Base-by-base conservation (phyloP, 2,888 invertebrate species). In the Eristalinus aeneus region DNA sequence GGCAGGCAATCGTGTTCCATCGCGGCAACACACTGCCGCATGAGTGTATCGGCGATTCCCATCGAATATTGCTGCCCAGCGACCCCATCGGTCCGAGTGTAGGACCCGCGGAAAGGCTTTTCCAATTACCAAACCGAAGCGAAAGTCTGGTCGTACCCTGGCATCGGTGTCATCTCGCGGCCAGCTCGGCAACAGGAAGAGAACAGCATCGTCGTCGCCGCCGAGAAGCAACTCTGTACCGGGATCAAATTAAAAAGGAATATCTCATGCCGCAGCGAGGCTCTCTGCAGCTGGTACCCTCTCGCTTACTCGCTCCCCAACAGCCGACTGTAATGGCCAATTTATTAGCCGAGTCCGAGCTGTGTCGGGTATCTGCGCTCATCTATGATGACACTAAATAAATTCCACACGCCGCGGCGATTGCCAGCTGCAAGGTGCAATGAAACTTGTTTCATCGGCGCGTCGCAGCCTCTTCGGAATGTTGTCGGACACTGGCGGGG, bases 321-420 rank as follows among this genome's bases (percentile, higher is more conserved):
- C 77, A 82, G 81, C 74, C 82, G 82, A 86, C 77, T 82, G 82
- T 74, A 86, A 86, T 86, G 77, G 77, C 69, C 82, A 86, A 86
- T 86, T 81, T 82, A 82, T 86, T 78, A 77, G 82, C 69, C 77
- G 78, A 22, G 12, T 32, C 20, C 10, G 34, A 34, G 58, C 60
- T 67, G 56, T 20, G 69, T 34, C 60, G 53, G 46, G 81, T 63
- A 86, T 86, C 74, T 86, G 82, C 61, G 82, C 23, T 56, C 82
- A 82, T 77, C 86, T 78, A 71, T 75, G 86, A 86, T 82, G 86
- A 78, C 82, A 86, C 86, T 86, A 86, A 86, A 86, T 86, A 86
- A 86, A 86, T 86, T 86, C 82, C 71, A 82, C 74, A 75, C 74
- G 71, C 71, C 73, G 72, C 72, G 3, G 5, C 64, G 65, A 67